These are phyloP conservation scores for Gracilinanus agilis DNA, from an alignment of 2,113 vertebrate genomes.

Conservation along the genomic window DNA sequence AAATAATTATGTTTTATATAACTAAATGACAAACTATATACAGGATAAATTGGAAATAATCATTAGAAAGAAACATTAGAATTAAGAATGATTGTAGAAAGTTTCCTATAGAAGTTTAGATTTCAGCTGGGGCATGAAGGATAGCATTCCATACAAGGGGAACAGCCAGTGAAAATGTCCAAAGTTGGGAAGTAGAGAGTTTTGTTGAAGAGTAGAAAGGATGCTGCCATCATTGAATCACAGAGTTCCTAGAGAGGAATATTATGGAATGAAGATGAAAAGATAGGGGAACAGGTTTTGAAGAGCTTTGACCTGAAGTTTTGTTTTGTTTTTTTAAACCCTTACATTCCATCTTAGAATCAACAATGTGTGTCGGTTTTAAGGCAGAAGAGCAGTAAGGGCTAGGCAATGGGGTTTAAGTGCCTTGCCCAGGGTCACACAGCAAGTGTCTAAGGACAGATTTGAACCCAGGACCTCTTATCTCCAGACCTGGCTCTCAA, in stretches of 20 bases:
- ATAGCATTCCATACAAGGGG: background rate
- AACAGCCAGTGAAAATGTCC: background rate
- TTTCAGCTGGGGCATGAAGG: background rate
- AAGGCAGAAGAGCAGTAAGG: too few relatives aligned
- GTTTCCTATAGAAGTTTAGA: background rate
- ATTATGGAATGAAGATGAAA: background rate
- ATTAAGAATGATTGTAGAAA: background rate
- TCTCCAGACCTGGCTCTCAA: too few relatives aligned
- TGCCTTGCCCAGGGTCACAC: too few relatives aligned
- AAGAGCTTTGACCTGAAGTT: background rate
- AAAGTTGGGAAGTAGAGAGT: background rate
- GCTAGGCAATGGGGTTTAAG: too few relatives aligned
- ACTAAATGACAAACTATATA: background rate
- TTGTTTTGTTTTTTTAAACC: too few relatives aligned
- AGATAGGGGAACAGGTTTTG: background rate
- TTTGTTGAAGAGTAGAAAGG: background rate
- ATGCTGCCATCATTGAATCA: background rate
- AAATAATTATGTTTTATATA: background rate
- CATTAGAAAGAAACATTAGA: background rate
- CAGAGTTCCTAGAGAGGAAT: background rate
- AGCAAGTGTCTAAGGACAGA: too few relatives aligned
- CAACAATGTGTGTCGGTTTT: too few relatives aligned
- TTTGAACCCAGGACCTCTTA: too few relatives aligned
- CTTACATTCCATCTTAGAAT: too few relatives aligned
- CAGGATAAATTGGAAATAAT: background rate